A percentile compares a stretch with the other conserved stretches of the same genome.
Conservation (phyloP, 2,113 vertebrate genomes). For the Nannospalax galili region DNA sequence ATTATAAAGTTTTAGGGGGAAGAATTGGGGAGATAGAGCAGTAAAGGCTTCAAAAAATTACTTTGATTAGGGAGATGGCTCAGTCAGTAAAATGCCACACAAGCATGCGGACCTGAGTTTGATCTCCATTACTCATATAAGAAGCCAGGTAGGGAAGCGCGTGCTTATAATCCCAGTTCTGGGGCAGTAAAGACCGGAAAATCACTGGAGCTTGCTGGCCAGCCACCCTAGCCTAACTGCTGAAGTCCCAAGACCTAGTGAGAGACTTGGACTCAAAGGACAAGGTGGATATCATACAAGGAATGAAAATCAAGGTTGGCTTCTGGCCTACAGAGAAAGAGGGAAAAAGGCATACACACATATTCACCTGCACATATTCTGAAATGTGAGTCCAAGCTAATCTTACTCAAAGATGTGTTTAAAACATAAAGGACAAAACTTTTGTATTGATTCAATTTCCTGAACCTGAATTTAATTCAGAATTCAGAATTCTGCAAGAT, state of each 20-base stretch:
- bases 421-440: neutral
- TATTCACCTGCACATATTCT: neutral
- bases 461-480: neutral
- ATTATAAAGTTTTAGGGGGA: neutral
- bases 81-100: too few relatives aligned
- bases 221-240: too few relatives aligned
- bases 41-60: neutral
- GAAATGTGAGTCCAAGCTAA: neutral
- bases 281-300: neutral
- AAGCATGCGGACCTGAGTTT: too few relatives aligned
- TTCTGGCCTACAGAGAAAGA: neutral
- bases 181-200: neutral
- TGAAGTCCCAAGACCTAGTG: neutral
- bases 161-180: neutral
- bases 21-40: neutral
- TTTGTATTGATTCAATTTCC: neutral
- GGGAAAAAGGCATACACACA: neutral
- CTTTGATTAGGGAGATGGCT: neutral
- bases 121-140: too few relatives aligned
- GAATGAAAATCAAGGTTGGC: neutral
- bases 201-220: neutral
- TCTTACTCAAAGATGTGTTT: neutral
- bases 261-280: neutral
- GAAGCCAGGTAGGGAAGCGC: neutral
- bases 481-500: neutral